Conservation (phyloP, 2,888 invertebrate species). For the Parascotia fuliginaria region DNA sequence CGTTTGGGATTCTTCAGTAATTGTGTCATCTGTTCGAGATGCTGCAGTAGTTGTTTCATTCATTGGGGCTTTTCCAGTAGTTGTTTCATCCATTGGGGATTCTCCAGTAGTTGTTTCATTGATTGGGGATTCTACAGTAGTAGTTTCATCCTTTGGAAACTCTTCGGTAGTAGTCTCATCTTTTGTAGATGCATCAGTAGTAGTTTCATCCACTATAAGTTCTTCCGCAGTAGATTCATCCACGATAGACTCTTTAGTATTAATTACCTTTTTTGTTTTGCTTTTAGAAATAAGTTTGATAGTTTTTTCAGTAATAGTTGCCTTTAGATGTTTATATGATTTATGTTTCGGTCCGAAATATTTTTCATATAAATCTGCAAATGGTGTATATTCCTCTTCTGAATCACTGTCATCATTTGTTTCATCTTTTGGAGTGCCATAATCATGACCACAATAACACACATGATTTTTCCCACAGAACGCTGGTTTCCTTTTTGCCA, state of each 20-base stretch:
- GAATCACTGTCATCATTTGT: neutral
- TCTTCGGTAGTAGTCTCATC: neutral
- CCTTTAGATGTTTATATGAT: no score
- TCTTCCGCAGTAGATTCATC: neutral
- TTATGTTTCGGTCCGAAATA: constrained; percentile 59
- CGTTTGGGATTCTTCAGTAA: no score
- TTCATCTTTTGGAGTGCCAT: constrained; percentile 23
- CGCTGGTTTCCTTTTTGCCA: constrained; percentile 64
- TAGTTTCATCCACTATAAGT: neutral
- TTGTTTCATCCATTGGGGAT: no score
- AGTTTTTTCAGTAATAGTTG: neutral
- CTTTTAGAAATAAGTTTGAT: no score
- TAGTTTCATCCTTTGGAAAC: no score
- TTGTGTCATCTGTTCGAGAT: no score
- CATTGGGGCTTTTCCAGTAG: no score
- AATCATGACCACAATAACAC: constrained; percentile 75
- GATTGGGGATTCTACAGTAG: no score
- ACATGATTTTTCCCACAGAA: constrained; percentile 77
- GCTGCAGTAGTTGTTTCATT: no score
- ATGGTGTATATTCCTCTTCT: neutral
- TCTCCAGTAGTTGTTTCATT: no score
- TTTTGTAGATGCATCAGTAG: neutral
- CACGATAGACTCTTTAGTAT: neutral
- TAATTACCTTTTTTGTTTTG: neutral
- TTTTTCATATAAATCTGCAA: constrained; percentile 63